These are phyloP conservation scores for Ophion costatus DNA, from an alignment of 2,888 invertebrate species.

Conservation along the genomic window DNA sequence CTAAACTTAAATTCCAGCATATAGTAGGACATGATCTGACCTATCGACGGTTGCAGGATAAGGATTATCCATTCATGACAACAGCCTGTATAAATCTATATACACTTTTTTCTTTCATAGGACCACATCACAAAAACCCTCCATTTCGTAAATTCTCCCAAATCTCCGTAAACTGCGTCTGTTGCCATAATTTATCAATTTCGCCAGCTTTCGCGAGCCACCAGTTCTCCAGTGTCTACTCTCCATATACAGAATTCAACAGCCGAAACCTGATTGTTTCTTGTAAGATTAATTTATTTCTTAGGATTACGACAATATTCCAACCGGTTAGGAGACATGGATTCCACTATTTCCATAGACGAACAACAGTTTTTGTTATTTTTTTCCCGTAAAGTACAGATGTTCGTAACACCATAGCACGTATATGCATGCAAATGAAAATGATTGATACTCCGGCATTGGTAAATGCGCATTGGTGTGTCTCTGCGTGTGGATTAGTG, in stretches of 20 bases:
- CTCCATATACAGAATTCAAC: neutral
- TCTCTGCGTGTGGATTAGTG: neutral
- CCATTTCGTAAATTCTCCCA: no score
- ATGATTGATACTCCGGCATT: neutral
- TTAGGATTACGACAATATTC: neutral
- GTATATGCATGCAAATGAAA: neutral
- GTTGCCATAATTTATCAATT: neutral
- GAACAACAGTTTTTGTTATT: neutral
- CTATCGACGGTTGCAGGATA: no score
- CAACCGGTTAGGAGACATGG: neutral
- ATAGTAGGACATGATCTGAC: no score
- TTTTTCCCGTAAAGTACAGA: neutral
- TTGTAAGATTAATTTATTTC: neutral
- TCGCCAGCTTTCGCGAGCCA: neutral
- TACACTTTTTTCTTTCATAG: no score
- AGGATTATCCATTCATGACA: no score
- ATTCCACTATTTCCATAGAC: neutral
- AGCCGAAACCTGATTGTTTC: neutral
- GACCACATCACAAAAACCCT: no score
- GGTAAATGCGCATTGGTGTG: neutral
- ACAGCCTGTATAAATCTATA: no score
- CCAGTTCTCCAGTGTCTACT: neutral
- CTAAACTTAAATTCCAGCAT: no score
- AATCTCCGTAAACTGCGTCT: neutral
- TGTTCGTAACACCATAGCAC: neutral